Percentiles rank a stretch among this genome's conserved stretches.
Conservation (phyloP, 2,888 invertebrate genomes). For the Choreutis nemorana region DNA sequence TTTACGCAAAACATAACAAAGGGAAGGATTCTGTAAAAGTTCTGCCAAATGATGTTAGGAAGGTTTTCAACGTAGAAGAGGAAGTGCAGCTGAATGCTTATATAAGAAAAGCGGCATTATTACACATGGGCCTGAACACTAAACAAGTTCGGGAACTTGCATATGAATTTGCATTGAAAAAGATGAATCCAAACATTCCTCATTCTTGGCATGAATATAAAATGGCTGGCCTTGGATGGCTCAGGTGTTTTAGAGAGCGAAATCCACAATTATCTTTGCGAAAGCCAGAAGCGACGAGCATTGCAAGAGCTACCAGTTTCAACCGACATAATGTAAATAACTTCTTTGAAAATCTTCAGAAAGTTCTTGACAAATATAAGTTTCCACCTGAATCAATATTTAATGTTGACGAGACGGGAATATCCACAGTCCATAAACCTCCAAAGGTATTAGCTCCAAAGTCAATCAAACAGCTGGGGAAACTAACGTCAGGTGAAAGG, state of each 20-base stretch:
- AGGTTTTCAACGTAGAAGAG: conserved; percentile 7
- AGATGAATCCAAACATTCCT: too few relatives aligned
- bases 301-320: conserved; percentile 16
- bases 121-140: conserved; percentile 1
- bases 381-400: conserved; percentile 11
- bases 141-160: conserved; percentile 2
- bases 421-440: conserved; percentile 19
- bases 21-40: too few relatives aligned
- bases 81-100: conserved; percentile 6
- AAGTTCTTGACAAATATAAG: conserved; percentile 11
- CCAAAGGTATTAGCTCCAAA: conserved; percentile 18
- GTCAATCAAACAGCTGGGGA: conserved; percentile 19
- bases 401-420: conserved; percentile 19
- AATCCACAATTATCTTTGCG: conserved; percentile 15
- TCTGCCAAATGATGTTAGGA: conserved; percentile 7
- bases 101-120: conserved; percentile 5
- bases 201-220: conserved; percentile 9
- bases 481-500: too few relatives aligned
- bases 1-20: too few relatives aligned
- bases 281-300: conserved; percentile 17
- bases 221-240: conserved; percentile 7
- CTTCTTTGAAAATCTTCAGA: conserved; percentile 16
- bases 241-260: conserved; percentile 1
- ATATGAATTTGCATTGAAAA: conserved; percentile 10
- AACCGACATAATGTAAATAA: conserved; percentile 14